phyloP scores from a whole-genome alignment of 2,888 invertebrate species.

The Trypoxylon attenuatum region DNA sequence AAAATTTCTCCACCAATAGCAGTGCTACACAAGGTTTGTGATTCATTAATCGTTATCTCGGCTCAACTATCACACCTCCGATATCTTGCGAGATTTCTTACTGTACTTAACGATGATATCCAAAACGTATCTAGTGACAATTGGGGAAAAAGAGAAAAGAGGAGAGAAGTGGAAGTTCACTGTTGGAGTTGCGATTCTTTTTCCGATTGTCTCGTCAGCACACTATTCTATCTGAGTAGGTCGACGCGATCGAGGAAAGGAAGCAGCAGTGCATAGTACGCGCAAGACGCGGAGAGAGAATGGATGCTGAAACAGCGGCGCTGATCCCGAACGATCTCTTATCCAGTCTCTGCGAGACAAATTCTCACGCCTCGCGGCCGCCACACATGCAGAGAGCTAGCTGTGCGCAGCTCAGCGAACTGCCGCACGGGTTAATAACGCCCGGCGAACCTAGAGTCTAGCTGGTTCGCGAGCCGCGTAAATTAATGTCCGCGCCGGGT shows the following conservation, averaged over 20 bases:
- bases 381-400: slow-evolving; percentile 3
- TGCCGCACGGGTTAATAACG: slow-evolving; percentile 43
- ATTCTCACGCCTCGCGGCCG: slow-evolving; percentile 57
- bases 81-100: no score
- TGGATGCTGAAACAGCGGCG: slow-evolving; percentile 40
- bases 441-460: slow-evolving; percentile 21
- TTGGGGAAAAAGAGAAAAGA: slow-evolving; percentile 45
- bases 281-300: slow-evolving; percentile 16
- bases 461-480: slow-evolving; percentile 23
- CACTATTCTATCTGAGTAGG: slow-evolving; percentile 29
- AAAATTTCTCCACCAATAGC: no score
- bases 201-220: slow-evolving; percentile 54
- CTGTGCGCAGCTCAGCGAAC: slow-evolving; percentile 2
- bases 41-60: no score
- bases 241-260: slow-evolving; percentile 29
- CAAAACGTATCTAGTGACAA: slow-evolving; percentile 48
- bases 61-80: no score
- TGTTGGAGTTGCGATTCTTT: slow-evolving; percentile 36
- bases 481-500: slow-evolving; percentile 45
- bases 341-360: slow-evolving; percentile 49
- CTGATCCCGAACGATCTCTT: slow-evolving; percentile 49
- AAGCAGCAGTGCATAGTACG: no score
- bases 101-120: no score
- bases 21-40: no score
- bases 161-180: slow-evolving; percentile 56